phyloP scores from a whole-genome alignment of 2,797 vertebrate genomes.

The Somateria mollissima region DNA sequence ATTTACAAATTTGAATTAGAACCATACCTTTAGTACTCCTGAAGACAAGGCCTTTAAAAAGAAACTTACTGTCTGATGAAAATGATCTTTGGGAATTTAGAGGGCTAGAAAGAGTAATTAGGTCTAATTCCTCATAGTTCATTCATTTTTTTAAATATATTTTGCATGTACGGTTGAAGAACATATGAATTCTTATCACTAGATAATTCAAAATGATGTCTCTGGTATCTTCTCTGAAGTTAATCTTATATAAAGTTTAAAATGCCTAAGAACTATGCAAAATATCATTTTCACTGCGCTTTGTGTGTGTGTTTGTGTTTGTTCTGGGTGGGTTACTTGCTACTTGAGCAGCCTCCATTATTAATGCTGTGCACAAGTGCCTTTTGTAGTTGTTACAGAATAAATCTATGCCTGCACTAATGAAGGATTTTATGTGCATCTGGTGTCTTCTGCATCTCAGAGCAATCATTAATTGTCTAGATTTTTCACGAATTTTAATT shows the following conservation, averaged over 20 bases:
- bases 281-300: background rate
- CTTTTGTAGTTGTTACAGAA: background rate
- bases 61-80: background rate
- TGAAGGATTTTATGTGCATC: background rate
- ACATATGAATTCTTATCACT: background rate
- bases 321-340: background rate
- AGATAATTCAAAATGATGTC: background rate
- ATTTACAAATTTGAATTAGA: background rate
- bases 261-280: background rate
- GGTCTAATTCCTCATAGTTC: background rate
- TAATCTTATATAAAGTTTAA: background rate
- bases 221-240: background rate
- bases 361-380: background rate
- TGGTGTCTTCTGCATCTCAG: background rate
- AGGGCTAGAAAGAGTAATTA: background rate
- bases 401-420: background rate
- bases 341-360: background rate
- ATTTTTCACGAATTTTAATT: constrained; percentile 9
- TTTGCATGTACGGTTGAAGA: background rate
- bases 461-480: background rate
- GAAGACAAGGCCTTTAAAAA: background rate
- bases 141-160: background rate
- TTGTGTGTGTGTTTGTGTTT: background rate
- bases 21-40: background rate
- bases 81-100: background rate